phyloP scores from a whole-genome alignment of 2,113 vertebrate genomes.

The Elephas maximus region DNA sequence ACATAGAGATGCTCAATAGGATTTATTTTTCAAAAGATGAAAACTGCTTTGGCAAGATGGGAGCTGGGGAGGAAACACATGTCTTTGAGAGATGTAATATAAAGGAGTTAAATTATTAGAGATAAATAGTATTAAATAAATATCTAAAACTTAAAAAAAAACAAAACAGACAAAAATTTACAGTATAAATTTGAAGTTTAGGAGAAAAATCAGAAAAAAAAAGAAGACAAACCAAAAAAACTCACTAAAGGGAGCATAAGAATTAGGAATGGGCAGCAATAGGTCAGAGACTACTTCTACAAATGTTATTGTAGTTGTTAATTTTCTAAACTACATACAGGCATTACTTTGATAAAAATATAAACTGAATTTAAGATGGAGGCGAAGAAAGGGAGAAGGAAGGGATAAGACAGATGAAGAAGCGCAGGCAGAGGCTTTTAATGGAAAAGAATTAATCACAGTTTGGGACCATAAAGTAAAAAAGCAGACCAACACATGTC shows the following conservation, averaged over 20 bases:
- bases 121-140: not conserved
- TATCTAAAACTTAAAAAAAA: conserved; percentile 35
- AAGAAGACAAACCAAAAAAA: not conserved
- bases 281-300: not conserved
- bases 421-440: not conserved
- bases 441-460: conserved; percentile 3
- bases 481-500: not conserved
- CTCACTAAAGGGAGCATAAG: not conserved
- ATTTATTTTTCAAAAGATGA: not conserved
- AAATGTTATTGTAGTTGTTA: not conserved
- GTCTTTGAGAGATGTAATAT: not conserved
- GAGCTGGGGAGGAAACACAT: not conserved
- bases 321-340: not conserved
- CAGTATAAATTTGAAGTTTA: conserved; percentile 21
- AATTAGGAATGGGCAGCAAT: not conserved
- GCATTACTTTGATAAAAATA: not conserved
- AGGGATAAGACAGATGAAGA: not conserved
- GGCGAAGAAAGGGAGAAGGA: not conserved
- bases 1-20: not conserved
- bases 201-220: not conserved
- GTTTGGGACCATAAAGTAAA: not conserved
- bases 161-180: not conserved
- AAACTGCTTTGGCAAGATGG: not conserved
- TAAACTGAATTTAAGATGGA: not conserved
- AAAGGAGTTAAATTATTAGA: not conserved